Percentiles rank a stretch among this genome's conserved stretches.
These are phyloP conservation scores for Hirundo rustica DNA, from an alignment of 2,797 vertebrate species.

Conservation along the genomic window DNA sequence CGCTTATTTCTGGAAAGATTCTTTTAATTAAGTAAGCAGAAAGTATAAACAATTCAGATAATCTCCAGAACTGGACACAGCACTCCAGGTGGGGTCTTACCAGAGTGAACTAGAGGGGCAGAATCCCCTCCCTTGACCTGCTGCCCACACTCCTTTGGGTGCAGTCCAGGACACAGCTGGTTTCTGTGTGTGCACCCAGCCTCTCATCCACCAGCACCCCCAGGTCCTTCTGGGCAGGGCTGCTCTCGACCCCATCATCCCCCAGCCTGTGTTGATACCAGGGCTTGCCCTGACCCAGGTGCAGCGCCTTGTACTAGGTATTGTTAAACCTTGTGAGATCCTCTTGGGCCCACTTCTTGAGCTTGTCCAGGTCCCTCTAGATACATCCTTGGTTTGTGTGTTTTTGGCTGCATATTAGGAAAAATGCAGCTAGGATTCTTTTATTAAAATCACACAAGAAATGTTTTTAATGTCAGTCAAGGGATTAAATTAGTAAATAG, in stretches of 20 bases:
- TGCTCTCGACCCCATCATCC: accelerated
- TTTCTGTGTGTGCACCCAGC: not conserved
- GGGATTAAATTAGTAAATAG: not conserved
- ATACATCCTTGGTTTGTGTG: not conserved
- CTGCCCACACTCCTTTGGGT: not conserved
- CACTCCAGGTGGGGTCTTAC: not conserved
- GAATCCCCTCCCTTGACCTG: not conserved
- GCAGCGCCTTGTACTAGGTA: not conserved
- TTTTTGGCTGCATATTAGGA: not conserved
- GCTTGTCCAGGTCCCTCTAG: not conserved
- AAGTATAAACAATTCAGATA: not conserved
- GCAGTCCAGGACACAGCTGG: not conserved
- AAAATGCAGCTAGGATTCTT: not conserved
- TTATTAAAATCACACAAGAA: not conserved
- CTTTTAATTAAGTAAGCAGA: not conserved
- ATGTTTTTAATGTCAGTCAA: not conserved
- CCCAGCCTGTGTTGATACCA: not conserved
- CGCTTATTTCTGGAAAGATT: not conserved
- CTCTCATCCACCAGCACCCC: not conserved
- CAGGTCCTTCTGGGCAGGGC: not conserved
- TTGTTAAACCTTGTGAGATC: not conserved
- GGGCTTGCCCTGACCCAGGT: not conserved
- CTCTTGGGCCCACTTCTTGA: not conserved
- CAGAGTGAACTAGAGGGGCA: not conserved
- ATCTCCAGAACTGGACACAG: not conserved